These are phyloP conservation scores for Eupsittula cactorum DNA, from an alignment of 2,113 vertebrate genomes.

Conservation along the genomic window DNA sequence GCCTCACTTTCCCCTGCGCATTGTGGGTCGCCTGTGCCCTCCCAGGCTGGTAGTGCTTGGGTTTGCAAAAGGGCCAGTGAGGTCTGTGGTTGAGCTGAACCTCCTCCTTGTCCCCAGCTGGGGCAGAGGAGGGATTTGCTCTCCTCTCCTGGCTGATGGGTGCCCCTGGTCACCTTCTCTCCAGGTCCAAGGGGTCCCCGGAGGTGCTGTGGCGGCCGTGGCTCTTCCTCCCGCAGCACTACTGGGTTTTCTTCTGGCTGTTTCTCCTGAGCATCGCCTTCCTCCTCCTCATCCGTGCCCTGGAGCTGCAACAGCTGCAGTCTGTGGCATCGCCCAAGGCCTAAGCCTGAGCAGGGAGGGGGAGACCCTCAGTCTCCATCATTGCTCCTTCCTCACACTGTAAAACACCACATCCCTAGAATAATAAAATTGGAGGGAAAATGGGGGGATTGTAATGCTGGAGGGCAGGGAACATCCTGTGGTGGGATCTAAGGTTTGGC, in stretches of 20 bases:
- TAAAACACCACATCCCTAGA: background rate
- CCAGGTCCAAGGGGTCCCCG: constrained; percentile 61
- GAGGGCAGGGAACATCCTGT: background rate
- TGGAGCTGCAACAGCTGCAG: constrained; percentile 57
- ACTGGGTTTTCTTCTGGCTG: constrained; percentile 69
- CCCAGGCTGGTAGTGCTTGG: background rate
- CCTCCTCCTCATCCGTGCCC: constrained; percentile 55
- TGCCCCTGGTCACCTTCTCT: background rate
- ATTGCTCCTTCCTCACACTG: fast-evolving
- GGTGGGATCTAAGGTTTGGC: too few species aligned
- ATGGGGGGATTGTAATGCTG: background rate
- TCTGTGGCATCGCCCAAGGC: background rate
- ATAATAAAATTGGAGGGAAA: constrained; percentile 39
- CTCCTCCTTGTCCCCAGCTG: background rate
- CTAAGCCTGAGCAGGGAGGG: background rate
- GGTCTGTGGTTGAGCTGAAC: background rate
- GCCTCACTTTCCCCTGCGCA: background rate
- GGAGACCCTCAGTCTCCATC: background rate
- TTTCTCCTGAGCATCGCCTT: constrained; percentile 73
- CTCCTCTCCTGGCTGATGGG: fast-evolving
- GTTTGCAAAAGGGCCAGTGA: background rate
- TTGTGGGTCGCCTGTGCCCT: fast-evolving
- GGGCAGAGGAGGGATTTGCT: background rate
- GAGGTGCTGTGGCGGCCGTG: constrained; percentile 40
- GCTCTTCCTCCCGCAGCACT: constrained; percentile 61